A percentile compares a stretch with the other conserved stretches of the same genome.
These are phyloP conservation scores for Brachystomella parvula DNA, from an alignment of 1,140 invertebrate species.

Conservation along the genomic window DNA sequence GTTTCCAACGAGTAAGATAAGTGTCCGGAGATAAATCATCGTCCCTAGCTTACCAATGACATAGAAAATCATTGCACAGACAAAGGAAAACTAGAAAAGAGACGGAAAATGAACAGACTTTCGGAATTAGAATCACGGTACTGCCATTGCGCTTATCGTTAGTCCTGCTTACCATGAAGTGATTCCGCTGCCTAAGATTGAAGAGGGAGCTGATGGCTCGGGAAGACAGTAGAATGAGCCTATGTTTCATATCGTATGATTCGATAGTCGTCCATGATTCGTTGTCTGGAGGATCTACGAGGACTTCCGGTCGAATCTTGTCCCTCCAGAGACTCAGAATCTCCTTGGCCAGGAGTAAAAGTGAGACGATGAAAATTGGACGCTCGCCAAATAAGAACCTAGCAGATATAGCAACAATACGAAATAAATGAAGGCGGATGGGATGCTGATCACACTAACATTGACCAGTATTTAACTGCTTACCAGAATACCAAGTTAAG, in stretches of 20 bases:
- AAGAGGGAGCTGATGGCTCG: conserved; percentile 19
- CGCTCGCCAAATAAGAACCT: conserved; percentile 32
- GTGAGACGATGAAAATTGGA: conserved; percentile 26
- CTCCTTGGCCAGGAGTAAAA: background rate
- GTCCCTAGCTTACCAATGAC: conserved; percentile 27
- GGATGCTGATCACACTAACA: background rate
- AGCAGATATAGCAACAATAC: background rate
- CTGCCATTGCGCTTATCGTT: background rate
- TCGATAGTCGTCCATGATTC: conserved; percentile 34
- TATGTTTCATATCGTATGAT: conserved; percentile 31
- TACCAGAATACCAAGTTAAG: conserved; percentile 33
- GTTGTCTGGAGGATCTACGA: conserved; percentile 36
- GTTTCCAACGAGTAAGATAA: conserved; percentile 32
- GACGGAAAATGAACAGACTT: conserved; percentile 1
- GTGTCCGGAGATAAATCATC: conserved; percentile 23
- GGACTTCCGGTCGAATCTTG: conserved; percentile 27
- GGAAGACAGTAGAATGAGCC: conserved; percentile 17
- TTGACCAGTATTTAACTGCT: background rate
- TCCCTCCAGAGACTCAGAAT: background rate
- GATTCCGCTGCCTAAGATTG: conserved; percentile 21
- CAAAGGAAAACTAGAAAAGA: conserved; percentile 27
- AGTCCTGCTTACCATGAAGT: conserved; percentile 25
- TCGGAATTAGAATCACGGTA: background rate
- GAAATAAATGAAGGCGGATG: background rate
- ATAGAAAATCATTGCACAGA: conserved; percentile 23